Base-by-base conservation (phyloP, 2,888 invertebrate species). In the Diarsia dahlii region DNA sequence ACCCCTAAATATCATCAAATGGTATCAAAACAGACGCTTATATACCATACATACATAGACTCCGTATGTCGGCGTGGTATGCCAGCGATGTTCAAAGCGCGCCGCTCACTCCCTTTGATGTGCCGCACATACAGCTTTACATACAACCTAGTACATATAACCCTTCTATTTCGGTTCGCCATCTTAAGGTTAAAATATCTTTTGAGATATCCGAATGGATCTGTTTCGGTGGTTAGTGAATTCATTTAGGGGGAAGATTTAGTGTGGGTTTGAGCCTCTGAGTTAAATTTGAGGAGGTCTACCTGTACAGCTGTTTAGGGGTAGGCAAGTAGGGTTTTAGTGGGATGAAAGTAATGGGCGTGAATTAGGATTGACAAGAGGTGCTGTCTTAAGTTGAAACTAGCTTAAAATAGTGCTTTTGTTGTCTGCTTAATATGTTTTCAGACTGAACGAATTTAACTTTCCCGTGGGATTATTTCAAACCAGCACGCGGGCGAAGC, bases 151-250 rank as follows among this genome's bases (percentile, higher is more conserved):
- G 89, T 85, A 87, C 87, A 86, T 89, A 90, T 88, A 90, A 90
- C 93, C 94, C 92, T 93, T 94, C 93, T 94, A 94, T 94, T 95
- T 94, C 87, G 91, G 93, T 93, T 89, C 89, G 60, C 83, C 88
- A 87, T 94, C 93, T 94, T 93, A 90, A 89, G 89, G 90, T 87
- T 90, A 90, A 88, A 88, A 89, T 89, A 86, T 88, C 84, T 87
- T 86, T 88, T 76, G 84, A 87, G 84, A 79, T 80, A 69, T 81
- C 67, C 71, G 63, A 71, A 46, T 79, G 58, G 78, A 78, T 87
- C 84, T 78, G 88, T 87, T 86, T 86, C 74, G 87, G 85, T 80
- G 80, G 82, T 85, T 84, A 78, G 74, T 78, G 80, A 71, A 86
- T 88, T 87, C 82, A 85, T 88, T 85, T 88, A 84, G 71, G 67